Conservation (phyloP, 2,888 invertebrate genomes). For the Aleiodes alternator region DNA sequence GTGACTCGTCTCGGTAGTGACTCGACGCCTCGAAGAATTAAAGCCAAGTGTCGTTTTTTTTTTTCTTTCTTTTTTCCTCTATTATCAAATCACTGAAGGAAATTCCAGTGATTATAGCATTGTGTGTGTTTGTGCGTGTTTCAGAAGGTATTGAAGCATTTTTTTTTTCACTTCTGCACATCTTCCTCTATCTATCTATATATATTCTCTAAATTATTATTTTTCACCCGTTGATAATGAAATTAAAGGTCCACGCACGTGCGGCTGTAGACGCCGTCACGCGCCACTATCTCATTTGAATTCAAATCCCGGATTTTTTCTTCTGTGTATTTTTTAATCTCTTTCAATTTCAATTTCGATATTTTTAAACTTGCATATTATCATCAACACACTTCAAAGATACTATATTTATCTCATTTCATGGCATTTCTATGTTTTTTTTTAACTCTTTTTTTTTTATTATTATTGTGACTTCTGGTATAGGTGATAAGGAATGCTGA, state of each 20-base stretch:
- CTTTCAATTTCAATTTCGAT: background rate
- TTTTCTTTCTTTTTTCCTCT: background rate
- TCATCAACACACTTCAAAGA: background rate
- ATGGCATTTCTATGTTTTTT: too few relatives aligned
- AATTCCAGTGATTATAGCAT: conserved; percentile 10
- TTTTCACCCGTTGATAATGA: background rate
- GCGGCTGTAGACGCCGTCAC: conserved; percentile 35
- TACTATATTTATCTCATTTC: background rate
- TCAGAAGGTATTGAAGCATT: background rate
- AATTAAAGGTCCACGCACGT: conserved; percentile 41
- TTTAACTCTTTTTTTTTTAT: background rate
- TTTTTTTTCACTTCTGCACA: background rate
- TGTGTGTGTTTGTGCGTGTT: background rate
- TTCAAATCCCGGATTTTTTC: conserved; percentile 20
- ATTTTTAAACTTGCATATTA: background rate
- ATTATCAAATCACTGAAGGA: background rate
- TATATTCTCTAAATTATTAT: background rate
- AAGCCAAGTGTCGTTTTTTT: conserved; percentile 12
- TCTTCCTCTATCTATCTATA: too few relatives aligned
- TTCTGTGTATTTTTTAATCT: too few relatives aligned
- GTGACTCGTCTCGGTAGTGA: conserved; percentile 43
- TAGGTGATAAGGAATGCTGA: conserved; percentile 81
- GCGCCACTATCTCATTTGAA: conserved; percentile 26
- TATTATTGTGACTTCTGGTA: background rate
- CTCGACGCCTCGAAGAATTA: conserved; percentile 37